These are phyloP conservation scores for Bembecia ichneumoniformis DNA, from an alignment of 2,888 invertebrate species.

Conservation along the genomic window DNA sequence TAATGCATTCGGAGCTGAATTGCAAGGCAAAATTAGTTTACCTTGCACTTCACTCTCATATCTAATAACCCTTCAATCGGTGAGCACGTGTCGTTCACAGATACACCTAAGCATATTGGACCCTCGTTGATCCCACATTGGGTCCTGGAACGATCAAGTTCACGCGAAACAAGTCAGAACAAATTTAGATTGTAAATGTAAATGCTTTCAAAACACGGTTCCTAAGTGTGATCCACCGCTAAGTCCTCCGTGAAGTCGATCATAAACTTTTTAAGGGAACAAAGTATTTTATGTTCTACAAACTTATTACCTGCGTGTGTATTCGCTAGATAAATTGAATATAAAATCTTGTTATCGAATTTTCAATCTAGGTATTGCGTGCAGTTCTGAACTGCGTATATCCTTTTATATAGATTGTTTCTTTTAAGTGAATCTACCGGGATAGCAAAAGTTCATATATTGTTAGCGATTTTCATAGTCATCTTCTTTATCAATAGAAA, in stretches of 20 bases:
- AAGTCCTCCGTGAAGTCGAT: conserved; percentile 9
- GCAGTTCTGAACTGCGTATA: too few relatives aligned
- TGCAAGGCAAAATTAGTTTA: not conserved
- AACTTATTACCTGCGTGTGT: too few relatives aligned
- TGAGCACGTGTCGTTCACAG: not conserved
- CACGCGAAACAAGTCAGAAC: conserved; percentile 5
- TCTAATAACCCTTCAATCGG: not conserved
- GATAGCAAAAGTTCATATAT: too few relatives aligned
- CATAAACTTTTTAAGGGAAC: conserved; percentile 21
- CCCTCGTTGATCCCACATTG: not conserved
- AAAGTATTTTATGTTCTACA: not conserved
- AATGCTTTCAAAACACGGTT: conserved; percentile 38
- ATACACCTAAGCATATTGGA: not conserved
- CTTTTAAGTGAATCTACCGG: too few relatives aligned
- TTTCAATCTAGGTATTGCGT: too few relatives aligned
- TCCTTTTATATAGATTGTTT: too few relatives aligned
- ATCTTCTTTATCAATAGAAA: too few relatives aligned
- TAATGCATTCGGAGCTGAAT: too few relatives aligned
- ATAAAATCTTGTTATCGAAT: too few relatives aligned
- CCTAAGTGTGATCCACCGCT: conserved; percentile 21
- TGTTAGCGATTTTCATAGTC: too few relatives aligned
- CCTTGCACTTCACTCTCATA: not conserved
- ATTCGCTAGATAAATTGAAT: too few relatives aligned
- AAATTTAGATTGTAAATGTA: conserved; percentile 55
- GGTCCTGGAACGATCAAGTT: conserved; percentile 3